Percentiles rank a stretch among this genome's conserved stretches.
Conservation (phyloP, 2,113 vertebrate species). For the Ammodytes marinus region DNA sequence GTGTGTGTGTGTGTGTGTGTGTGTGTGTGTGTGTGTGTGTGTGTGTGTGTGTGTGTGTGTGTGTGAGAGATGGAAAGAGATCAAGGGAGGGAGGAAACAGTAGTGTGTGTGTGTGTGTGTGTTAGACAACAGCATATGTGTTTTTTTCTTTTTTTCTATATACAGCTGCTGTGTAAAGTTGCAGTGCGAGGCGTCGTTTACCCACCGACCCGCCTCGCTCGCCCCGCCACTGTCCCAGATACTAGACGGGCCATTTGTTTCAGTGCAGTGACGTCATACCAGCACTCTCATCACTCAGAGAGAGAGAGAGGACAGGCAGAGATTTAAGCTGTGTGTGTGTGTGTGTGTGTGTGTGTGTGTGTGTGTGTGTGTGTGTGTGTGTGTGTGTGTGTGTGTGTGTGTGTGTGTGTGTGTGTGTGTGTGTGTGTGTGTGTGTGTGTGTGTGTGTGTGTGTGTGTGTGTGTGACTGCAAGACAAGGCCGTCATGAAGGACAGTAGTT, state of each 20-base stretch:
- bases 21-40: too few relatives aligned
- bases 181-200: constrained; percentile 27
- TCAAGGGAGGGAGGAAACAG: constrained; percentile 2
- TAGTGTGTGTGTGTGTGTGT: constrained; percentile 19
- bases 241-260: constrained; percentile 59
- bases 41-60: constrained; percentile 9
- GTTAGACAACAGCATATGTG: background rate
- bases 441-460: too few relatives aligned
- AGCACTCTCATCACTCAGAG: constrained; percentile 26
- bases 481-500: background rate
- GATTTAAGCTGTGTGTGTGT: too few relatives aligned
- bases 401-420: background rate
- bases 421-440: background rate
- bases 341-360: too few relatives aligned
- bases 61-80: background rate
- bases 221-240: constrained; percentile 62
- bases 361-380: background rate
- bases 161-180: constrained; percentile 16
- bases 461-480: background rate
- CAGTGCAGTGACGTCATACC: constrained; percentile 60
- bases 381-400: background rate
- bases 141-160: constrained; percentile 5
- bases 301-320: background rate
- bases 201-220: background rate
- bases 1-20: too few relatives aligned